Base-by-base conservation (phyloP, 1,140 invertebrate species). In the Bombus consobrinus region DNA sequence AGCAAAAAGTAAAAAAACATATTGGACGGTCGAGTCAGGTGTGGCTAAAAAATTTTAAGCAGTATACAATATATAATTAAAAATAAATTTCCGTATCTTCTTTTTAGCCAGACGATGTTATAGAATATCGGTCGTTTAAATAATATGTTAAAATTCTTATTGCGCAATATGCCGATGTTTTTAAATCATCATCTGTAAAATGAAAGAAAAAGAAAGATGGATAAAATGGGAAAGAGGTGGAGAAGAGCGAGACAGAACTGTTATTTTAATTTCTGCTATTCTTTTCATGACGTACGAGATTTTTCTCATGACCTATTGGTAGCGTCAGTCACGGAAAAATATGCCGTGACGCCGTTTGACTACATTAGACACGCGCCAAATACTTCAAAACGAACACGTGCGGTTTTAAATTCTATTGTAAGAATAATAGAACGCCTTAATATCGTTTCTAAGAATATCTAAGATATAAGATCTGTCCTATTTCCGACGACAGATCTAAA, bases 71-170 rank as follows among this genome's bases (percentile, higher is more conserved):
- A 10, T 59, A 43, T 71, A 78, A 78, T 84, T 62, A 78, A 59
- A 84, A 37, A 1, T 62, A 84, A 84, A 84, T 78, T 80, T 64
- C 77, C 22, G 66, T 73, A n/a, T 10, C 32, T 66, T 57, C 28
- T 80, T 32, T 66, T 73, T 37, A 18, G 13, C 41, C 37, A 28
- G 3, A n/a, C 66, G 13, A 28, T 83, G 10, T 73, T 4, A 25
- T n/a, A 64, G 32, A 73, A 39, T 37, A 62, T 22, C 9, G 39
- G 8, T 43, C 57, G 25, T 73, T 47, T n/a, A 22, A 76, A 37
- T 22, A 47, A 77, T 1, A 41, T 57, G 37, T 78, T 69, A 47
- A 59, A 69, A 83, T 43, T 59, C 25, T 41, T 41, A 6, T 83
- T 83, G 6, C 47, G 43, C 8, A 83, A 83, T 28, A 13, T 28